Evolutionary conservation across 2,797 vertebrate genomes (phyloP), one percentile per base, ranked within the genome.

Genomic region (Tamandua tetradactyla): DNA sequence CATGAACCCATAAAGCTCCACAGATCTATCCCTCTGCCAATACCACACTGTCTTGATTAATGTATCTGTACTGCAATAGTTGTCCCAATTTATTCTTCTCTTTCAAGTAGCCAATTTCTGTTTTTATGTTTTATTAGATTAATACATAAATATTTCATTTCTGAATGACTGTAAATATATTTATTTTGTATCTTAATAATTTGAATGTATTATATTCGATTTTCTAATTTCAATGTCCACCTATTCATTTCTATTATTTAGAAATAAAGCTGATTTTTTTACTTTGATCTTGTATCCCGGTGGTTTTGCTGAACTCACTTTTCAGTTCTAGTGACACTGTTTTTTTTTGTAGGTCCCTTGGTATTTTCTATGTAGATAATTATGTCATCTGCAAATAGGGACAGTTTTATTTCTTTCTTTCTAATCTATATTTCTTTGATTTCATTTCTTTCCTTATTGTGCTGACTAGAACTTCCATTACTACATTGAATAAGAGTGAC

Each of bases 351-450:
- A 79, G 44, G 80, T 62, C 69, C 52, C 59, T 80, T 75, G 23
- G 17, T 23, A 68, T 59, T 74, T 92, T 62, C 87, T 94, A 25
- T 61, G 9, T 40, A 80, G 27, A 93, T 23, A 80, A 35, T 80
- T 76, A 81, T 62, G 27, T 57, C 49, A 62, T 78, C 40, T 59
- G 20, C 2, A 72, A 93, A 94, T 61, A 76, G 4, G 20, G 30
- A 86, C 6, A 59, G 30, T 71, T 71, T 52, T 55, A 66, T 87
- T 75, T 93, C 40, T 96, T 75, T 23, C 44, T 66, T 71, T 91
- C 40, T 32, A n/a, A 40, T 72, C 35, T 32, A 3, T 47, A 32
- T 59, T 23, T 1, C 6, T 89, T 72, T 83, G 82, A 55, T 78
- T 83, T 52, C 23, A 35, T 82, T 87, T 62, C 49, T 91, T 72